Conservation (phyloP, 1,140 invertebrate species). For the Meteorus sp. region DNA sequence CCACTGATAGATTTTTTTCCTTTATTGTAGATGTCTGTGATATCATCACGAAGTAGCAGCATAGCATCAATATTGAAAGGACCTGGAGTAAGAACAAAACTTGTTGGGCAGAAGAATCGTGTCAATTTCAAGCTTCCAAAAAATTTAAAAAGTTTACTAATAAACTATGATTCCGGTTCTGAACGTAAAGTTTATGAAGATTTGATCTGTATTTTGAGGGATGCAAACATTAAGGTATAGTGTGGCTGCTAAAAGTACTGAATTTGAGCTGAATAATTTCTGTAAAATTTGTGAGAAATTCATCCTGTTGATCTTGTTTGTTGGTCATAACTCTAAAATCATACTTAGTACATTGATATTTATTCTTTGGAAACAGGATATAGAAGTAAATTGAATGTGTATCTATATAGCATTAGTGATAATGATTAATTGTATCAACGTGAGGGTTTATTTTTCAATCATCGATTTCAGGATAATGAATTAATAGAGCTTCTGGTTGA, state of each 20-base stretch:
- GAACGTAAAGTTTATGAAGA: constrained; percentile 48
- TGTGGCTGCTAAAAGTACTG: neutral
- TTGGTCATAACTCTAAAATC: no score
- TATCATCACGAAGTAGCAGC: constrained; percentile 50
- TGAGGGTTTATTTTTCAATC: no score
- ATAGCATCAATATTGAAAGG: constrained; percentile 50
- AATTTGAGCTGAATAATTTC: neutral
- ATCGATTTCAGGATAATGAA: constrained; percentile 64
- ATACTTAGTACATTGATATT: no score
- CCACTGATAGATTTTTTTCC: neutral
- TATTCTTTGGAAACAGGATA: no score
- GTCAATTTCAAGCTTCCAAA: constrained; percentile 50
- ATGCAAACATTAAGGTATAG: constrained; percentile 47
- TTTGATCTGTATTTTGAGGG: constrained; percentile 49
- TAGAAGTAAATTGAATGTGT: no score
- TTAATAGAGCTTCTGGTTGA: constrained; percentile 60
- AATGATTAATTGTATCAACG: no score
- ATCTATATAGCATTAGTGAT: no score
- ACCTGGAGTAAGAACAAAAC: constrained; percentile 38
- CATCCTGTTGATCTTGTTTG: no score
- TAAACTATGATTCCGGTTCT: constrained; percentile 39
- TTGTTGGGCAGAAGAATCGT: constrained; percentile 36
- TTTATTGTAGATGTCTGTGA: constrained; percentile 49
- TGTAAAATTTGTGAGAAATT: no score
- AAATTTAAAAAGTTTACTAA: constrained; percentile 45